Evolutionary conservation across 2,888 invertebrate genomes (phyloP), one percentile per base, ranked within the genome.

Genomic region (Glyphotaelius pellucidus): DNA sequence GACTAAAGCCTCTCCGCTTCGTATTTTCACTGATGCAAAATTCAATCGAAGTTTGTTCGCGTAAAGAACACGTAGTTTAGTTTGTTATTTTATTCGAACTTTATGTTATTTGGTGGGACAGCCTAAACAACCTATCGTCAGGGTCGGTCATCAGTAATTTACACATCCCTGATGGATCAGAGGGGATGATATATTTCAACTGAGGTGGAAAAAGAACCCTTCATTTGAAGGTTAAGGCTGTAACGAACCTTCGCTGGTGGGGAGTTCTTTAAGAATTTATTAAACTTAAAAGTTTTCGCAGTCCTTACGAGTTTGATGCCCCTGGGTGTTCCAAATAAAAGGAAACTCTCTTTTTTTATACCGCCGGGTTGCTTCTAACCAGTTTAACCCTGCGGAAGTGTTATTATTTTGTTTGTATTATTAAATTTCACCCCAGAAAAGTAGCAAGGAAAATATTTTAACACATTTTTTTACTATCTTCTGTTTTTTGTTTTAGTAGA

Each of bases 261-360:
- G 80, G 11, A 32, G 19, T 89, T 80, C n/a, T 38, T 89, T 89
- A 90, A 83, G 42, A 90, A 90, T 81, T 81, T 90, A 90, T 90
- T 31, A 81, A 25, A 15, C n/a, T 47, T 32, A 83, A 90, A 90
- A 90, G 79, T 90, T 90, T 80, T 35, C 38, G 12, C 35, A 38
- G 79, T 80, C 31, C 79, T 89, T 89, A 80, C 80, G 32, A n/a
- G 35, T 80, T 80, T 80, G 42, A 80, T 89, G 79, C 35, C 80
- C 38, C 31, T n/a, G 25, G 89, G 89, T 80, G n/a, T 80, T 80
- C 11, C 30, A 19, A 87, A 87, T 32, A 52, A 87, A 87, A 87
- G n/a, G 32, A 90, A 90, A 85, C 90, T 35, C 79, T 9, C 9
- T 12, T n/a, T 35, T 80, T 89, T 89, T 89, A 80, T 67, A n/a